Evolutionary conservation across 2,113 vertebrate genomes (phyloP).

Genomic region (Pseudopipra pipra): DNA sequence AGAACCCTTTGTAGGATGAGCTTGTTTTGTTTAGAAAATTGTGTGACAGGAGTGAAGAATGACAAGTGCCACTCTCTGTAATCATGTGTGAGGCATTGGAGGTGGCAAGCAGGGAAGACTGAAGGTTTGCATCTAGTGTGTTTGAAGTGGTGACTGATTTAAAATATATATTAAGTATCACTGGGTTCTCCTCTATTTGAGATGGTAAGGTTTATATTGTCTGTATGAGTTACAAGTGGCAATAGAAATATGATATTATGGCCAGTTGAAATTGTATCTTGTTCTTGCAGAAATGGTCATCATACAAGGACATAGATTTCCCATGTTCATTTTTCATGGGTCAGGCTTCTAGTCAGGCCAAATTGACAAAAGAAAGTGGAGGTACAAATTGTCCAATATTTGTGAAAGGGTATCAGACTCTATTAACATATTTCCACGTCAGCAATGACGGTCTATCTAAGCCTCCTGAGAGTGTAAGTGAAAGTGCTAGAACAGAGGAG

Average conservation of each 20-base stretch:
- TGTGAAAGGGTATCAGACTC: neutral
- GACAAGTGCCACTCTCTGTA: neutral
- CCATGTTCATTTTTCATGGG: neutral
- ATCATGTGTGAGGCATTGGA: fast-evolving
- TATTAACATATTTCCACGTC: neutral
- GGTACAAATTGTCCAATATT: neutral
- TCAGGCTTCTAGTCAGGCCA: neutral
- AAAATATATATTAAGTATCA: neutral
- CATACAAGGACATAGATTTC: neutral
- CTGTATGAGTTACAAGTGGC: neutral
- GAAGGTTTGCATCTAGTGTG: neutral
- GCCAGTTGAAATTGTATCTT: neutral
- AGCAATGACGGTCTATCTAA: neutral
- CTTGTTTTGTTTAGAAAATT: neutral
- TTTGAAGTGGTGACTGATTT: neutral
- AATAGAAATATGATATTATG: fast-evolving
- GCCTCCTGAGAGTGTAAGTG: neutral
- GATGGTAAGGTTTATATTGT: neutral
- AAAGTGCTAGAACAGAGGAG: neutral
- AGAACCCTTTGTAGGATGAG: neutral
- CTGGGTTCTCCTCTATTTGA: neutral
- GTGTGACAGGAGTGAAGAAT: neutral
- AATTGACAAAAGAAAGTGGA: neutral
- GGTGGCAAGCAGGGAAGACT: neutral
- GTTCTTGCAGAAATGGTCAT: neutral